A percentile compares a stretch with the other conserved stretches of the same genome.
Evolutionary conservation across 2,888 invertebrate genomes (phyloP).

Genomic region (Hypercompe scribonia): DNA sequence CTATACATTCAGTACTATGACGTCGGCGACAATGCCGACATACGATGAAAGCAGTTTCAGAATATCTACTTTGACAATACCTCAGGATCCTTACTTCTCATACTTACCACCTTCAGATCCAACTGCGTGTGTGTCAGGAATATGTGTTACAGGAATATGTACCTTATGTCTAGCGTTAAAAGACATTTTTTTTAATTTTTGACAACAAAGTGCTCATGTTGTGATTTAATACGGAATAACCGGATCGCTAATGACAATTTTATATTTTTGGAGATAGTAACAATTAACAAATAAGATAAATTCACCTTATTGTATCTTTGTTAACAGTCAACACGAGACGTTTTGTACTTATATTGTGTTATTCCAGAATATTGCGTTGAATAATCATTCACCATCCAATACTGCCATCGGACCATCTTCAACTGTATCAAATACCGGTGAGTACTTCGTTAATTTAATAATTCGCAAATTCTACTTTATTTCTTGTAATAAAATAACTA

Average conservation of each 20-base stretch:
- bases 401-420: too few relatives aligned
- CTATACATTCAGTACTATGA: conserved; percentile 67
- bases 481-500: not conserved
- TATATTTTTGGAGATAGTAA: conserved; percentile 73
- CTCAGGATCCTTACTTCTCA: conserved; percentile 76
- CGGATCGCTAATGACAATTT: conserved; percentile 80
- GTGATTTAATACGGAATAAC: conserved; percentile 78
- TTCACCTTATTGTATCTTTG: too few relatives aligned
- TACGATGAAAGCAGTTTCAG: conserved; percentile 74
- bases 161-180: conserved; percentile 60
- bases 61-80: conserved; percentile 59
- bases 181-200: too few relatives aligned
- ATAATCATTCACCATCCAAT: too few relatives aligned
- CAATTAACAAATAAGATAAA: too few relatives aligned
- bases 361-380: too few relatives aligned
- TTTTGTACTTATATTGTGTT: too few relatives aligned
- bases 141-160: conserved; percentile 59
- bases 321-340: too few relatives aligned
- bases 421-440: conserved; percentile 74
- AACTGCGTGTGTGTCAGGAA: too few relatives aligned
- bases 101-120: conserved; percentile 70
- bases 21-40: conserved; percentile 65
- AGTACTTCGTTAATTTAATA: conserved; percentile 25
- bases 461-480: not conserved
- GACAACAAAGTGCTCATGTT: conserved; percentile 8